Conservation (phyloP, 2,113 vertebrate genomes). For the Callorhinus ursinus region DNA sequence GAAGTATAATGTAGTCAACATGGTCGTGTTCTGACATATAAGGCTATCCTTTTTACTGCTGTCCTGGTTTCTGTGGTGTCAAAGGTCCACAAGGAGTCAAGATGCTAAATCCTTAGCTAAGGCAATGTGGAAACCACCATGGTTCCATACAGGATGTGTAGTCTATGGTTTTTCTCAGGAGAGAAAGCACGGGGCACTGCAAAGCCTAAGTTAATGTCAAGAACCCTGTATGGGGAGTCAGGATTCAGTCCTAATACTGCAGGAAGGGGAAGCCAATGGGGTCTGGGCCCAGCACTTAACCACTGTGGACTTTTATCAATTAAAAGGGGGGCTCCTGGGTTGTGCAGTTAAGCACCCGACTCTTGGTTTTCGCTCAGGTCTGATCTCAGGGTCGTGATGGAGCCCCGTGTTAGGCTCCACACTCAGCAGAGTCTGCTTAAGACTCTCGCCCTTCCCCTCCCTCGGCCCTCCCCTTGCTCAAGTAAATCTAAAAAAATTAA, state of each 20-base stretch:
- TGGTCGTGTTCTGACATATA: conserved; percentile 33
- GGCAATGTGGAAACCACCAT: not conserved
- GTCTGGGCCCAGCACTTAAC: not conserved
- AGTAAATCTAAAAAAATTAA: too few relatives aligned
- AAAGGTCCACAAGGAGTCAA: conserved; percentile 21
- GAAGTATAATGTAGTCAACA: conserved; percentile 32
- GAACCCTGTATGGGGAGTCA: not conserved
- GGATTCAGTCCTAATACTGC: not conserved
- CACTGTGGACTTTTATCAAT: not conserved
- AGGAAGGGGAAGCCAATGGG: not conserved
- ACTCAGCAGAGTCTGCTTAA: too few relatives aligned
- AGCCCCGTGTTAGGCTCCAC: too few relatives aligned
- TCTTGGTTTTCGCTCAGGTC: too few relatives aligned
- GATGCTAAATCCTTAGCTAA: conserved; percentile 28
- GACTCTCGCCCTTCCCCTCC: too few relatives aligned
- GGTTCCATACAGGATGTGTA: not conserved
- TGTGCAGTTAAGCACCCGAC: too few relatives aligned
- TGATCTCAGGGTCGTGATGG: too few relatives aligned
- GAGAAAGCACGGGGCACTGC: not conserved
- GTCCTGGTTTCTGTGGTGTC: conserved; percentile 44
- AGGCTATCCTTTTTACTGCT: conserved; percentile 7
- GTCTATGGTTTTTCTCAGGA: not conserved
- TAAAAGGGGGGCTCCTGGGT: not conserved
- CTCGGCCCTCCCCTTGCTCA: too few relatives aligned
- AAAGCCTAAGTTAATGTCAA: not conserved